Percentiles rank a stretch among this genome's conserved stretches.
phyloP scores from a whole-genome alignment of 2,888 invertebrate genomes.

The Epinotia brunnichana region DNA sequence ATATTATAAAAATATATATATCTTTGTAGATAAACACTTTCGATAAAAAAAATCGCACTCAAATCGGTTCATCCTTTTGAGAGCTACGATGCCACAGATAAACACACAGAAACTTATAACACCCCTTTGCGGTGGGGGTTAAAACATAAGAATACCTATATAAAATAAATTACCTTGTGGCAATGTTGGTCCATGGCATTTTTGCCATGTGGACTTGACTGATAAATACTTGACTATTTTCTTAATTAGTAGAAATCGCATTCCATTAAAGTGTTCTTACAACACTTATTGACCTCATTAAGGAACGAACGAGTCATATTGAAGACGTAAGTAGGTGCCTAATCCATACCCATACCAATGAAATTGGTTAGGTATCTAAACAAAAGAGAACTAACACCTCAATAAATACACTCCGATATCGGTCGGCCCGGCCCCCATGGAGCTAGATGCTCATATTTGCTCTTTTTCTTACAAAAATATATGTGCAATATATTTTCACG shows the following conservation, averaged over 20 bases:
- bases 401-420: neutral
- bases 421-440: neutral
- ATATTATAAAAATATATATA: too few relatives aligned
- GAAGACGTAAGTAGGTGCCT: neutral
- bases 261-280: neutral
- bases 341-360: conserved; percentile 6
- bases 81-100: too few relatives aligned
- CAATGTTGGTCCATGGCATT: too few relatives aligned
- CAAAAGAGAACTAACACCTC: conserved; percentile 15
- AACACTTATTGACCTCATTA: neutral
- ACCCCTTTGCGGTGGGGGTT: too few relatives aligned
- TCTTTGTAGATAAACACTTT: too few relatives aligned
- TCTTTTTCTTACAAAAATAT: conserved; percentile 31
- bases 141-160: too few relatives aligned
- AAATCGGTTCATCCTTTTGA: too few relatives aligned
- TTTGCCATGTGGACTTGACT: too few relatives aligned
- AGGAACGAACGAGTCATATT: neutral
- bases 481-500: conserved; percentile 30
- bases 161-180: too few relatives aligned
- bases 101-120: too few relatives aligned
- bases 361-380: conserved; percentile 3
- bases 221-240: neutral
- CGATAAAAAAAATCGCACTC: too few relatives aligned
- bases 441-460: conserved; percentile 12
- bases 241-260: conserved; percentile 1